A percentile compares a stretch with the other conserved stretches of the same genome.
Conservation (phyloP, 2,113 vertebrate genomes). For the Heloderma charlesbogerti region DNA sequence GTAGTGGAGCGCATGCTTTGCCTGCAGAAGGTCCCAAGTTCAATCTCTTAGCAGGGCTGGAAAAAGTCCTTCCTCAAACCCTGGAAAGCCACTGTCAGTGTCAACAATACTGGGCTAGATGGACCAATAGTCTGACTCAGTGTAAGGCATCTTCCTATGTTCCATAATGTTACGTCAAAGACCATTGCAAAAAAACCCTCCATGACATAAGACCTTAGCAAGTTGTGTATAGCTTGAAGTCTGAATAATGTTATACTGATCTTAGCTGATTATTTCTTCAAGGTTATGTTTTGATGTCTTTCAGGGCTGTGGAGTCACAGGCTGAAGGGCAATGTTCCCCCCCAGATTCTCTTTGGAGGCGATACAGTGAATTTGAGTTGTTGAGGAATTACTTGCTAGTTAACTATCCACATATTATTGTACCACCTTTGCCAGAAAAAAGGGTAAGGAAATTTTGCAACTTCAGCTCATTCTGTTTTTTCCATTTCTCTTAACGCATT, state of each 20-base stretch:
- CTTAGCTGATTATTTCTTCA: not conserved
- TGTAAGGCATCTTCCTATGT: no score
- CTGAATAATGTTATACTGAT: not conserved
- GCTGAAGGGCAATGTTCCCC: conserved; percentile 84
- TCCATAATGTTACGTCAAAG: not conserved
- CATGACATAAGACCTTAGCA: not conserved
- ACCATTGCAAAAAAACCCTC: not conserved
- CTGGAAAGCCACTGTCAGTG: no score
- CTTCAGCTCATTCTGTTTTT: conserved; percentile 18
- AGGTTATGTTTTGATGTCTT: conserved; percentile 8
- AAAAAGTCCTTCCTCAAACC: no score
- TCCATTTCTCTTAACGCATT: not conserved
- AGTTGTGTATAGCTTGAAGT: not conserved
- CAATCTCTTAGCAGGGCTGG: no score
- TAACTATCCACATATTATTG: conserved; percentile 88
- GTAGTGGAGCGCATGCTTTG: no score
- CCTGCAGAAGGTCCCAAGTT: no score
- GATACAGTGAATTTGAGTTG: conserved; percentile 97
- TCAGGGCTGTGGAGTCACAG: conserved; percentile 84
- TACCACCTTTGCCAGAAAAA: conserved; percentile 94
- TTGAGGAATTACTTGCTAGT: conserved; percentile 90
- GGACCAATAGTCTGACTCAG: no score
- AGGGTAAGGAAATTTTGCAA: conserved; percentile 81
- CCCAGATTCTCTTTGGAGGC: conserved; percentile 92
- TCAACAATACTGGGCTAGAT: no score